Evolutionary conservation across 2,113 vertebrate species (phyloP), one percentile per base, ranked within the genome.

Genomic region (Myodes glareolus): DNA sequence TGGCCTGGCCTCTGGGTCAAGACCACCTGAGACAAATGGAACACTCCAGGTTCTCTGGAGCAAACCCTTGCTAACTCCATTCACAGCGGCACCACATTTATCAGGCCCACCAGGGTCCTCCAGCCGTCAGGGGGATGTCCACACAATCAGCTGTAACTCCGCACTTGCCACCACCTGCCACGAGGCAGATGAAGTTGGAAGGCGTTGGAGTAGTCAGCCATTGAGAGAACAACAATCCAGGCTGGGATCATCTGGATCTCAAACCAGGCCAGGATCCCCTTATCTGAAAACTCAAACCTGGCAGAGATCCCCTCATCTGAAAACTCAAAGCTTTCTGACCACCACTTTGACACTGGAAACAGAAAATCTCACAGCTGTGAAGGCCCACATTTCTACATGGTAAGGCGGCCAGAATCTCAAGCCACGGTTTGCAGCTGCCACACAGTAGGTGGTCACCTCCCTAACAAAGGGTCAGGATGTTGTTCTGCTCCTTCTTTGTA

Each of bases 1-100:
- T 21, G 36, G 72, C 67, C 17, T 31, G 29, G 55, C 50, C 50
- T 61, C 42, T 2, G 45, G 39, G 77, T 45, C 77, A 25, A 50
- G 63, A 36, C 27, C 55, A 65, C 0, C 0, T 29, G 8, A 13
- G 21, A 67, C 27, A 47, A 73, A 31, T 3, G 1, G 67, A 29
- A 23, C 3, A 4, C 10, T 76, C 61, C 33, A 33, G 86, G 67
- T 50, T 23, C 31, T 65, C 9, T 29, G 21, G 47, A 58, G 5
- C 45, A 81, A 36, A 50, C 16, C 25, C 0, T 0, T 7, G 8
- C 19, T 11, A 3, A 3, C 23, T 17, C n/a, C 17, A 27, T 7
- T 67, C 61, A 19, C 2, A 50, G 58, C 21, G 12, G 86, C 47
- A n/a, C 1, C 47, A 27, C 42, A 70, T 45, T 42, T 47, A 45